Evolutionary conservation across 2,797 vertebrate species (phyloP).

Genomic region (Chelon labrosus): DNA sequence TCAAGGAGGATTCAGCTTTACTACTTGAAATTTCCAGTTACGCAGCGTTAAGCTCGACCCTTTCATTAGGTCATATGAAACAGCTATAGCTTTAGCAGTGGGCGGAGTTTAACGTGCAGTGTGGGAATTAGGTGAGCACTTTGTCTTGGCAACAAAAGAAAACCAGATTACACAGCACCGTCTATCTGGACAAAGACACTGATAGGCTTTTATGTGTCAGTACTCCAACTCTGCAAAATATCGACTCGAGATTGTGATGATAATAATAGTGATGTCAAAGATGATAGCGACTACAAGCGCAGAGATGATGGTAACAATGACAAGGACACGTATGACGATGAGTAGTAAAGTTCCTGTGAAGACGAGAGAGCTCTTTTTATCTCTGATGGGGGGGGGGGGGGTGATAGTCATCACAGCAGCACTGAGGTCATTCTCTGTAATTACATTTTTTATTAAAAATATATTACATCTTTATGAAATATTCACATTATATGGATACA

Average conservation of each 20-base stretch:
- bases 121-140: background rate
- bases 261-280: slow-evolving; percentile 39
- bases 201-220: slow-evolving; percentile 19
- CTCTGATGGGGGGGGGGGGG: slow-evolving; percentile 6
- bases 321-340: slow-evolving; percentile 19
- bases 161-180: slow-evolving; percentile 21
- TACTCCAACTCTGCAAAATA: slow-evolving; percentile 10
- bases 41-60: background rate
- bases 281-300: slow-evolving; percentile 29
- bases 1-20: background rate
- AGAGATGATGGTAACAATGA: slow-evolving; percentile 20
- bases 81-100: background rate
- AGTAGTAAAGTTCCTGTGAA: slow-evolving; percentile 23
- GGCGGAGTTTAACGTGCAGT: slow-evolving; percentile 16
- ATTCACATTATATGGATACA: slow-evolving; percentile 52
- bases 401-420: slow-evolving; percentile 24
- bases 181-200: slow-evolving; percentile 20
- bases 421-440: slow-evolving; percentile 40
- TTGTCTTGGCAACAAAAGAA: background rate
- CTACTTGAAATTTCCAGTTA: slow-evolving; percentile 1
- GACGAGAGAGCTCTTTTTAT: slow-evolving; percentile 23
- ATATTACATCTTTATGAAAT: slow-evolving; percentile 27
- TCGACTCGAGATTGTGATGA: slow-evolving; percentile 20
- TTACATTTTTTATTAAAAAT: slow-evolving; percentile 42
- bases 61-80: slow-evolving; percentile 15